These are phyloP conservation scores for Diabrotica undecimpunctata DNA, from an alignment of 1,140 invertebrate species.

Conservation along the genomic window DNA sequence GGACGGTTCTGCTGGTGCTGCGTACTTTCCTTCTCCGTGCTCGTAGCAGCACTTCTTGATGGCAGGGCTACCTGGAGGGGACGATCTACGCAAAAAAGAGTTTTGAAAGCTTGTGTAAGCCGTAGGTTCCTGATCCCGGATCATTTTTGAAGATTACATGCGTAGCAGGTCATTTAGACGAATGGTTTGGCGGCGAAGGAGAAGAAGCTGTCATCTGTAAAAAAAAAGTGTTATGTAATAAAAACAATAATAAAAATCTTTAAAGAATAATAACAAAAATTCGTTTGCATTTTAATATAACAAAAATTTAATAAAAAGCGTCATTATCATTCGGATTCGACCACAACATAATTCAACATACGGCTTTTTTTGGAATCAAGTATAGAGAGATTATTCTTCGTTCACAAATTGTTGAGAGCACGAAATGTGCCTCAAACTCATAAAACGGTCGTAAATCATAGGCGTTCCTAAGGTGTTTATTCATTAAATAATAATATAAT, in stretches of 20 bases:
- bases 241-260: background rate
- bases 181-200: background rate
- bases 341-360: too few relatives aligned
- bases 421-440: too few relatives aligned
- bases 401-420: too few relatives aligned
- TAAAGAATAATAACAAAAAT: background rate
- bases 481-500: too few relatives aligned
- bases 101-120: slow-evolving; percentile 28
- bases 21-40: slow-evolving; percentile 29
- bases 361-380: too few relatives aligned
- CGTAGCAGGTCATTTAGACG: background rate
- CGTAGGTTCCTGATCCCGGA: slow-evolving; percentile 26
- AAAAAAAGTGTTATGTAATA: background rate
- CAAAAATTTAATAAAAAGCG: too few relatives aligned
- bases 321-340: too few relatives aligned
- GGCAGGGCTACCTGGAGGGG: slow-evolving; percentile 38
- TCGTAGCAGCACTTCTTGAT: slow-evolving; percentile 44
- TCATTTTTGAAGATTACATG: slow-evolving; percentile 23
- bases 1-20: slow-evolving; percentile 23
- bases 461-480: too few relatives aligned
- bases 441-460: too few relatives aligned
- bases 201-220: background rate
- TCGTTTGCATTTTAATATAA: too few relatives aligned
- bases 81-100: slow-evolving; percentile 25
- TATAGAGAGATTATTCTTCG: too few relatives aligned